A percentile compares a stretch with the other conserved stretches of the same genome.
phyloP scores from a whole-genome alignment of 2,888 invertebrate species.

The Acanthosepion pharaonis region DNA sequence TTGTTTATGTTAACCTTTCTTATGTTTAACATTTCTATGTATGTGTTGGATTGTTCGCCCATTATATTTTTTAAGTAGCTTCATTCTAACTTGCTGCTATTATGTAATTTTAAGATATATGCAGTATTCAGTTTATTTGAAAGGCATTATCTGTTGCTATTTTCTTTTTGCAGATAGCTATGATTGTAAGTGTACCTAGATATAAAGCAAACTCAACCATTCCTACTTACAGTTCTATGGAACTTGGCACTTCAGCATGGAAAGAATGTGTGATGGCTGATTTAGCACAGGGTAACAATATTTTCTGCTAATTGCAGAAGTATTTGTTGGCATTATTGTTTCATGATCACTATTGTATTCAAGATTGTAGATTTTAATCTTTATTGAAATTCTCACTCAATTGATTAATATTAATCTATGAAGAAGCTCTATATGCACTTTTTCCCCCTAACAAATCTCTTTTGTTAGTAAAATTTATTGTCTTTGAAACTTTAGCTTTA shows the following conservation, averaged over 20 bases:
- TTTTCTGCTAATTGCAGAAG: background rate
- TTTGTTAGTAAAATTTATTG: no score
- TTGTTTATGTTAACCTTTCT: no score
- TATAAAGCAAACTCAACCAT: background rate
- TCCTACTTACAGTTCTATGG: background rate
- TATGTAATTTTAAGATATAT: no score
- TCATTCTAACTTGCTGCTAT: no score
- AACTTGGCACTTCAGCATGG: constrained; percentile 40
- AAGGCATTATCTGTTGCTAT: background rate
- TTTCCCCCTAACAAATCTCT: no score
- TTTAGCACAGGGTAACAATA: background rate
- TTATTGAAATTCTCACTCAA: background rate
- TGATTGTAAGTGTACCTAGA: constrained; percentile 33
- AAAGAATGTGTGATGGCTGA: constrained; percentile 46
- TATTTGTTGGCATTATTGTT: background rate
- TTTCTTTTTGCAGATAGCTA: constrained; percentile 12
- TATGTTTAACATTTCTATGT: no score
- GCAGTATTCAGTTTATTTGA: background rate
- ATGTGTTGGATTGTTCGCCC: no score
- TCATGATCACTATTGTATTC: background rate
- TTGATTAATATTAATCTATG: no score
- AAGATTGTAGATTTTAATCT: no score
- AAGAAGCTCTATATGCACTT: no score
- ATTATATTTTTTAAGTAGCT: no score
- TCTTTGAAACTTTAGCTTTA: no score